A percentile compares a stretch with the other conserved stretches of the same genome.
phyloP scores from a whole-genome alignment of 1,140 invertebrate genomes.

The Apis laboriosa region DNA sequence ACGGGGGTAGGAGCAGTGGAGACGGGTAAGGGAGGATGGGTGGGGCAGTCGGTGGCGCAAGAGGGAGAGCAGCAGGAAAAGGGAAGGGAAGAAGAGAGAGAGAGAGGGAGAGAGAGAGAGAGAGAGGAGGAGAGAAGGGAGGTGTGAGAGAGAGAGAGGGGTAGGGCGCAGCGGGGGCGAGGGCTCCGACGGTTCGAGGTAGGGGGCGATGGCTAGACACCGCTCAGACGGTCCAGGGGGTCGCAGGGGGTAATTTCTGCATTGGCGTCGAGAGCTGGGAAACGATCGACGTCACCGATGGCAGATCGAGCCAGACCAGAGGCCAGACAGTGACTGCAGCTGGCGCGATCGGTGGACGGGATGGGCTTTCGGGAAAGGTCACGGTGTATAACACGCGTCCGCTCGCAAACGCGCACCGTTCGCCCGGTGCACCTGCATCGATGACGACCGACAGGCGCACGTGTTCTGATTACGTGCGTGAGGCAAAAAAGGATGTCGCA shows the following conservation, averaged over 20 bases:
- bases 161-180: slow-evolving; percentile 57
- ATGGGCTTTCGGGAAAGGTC: slow-evolving; percentile 52
- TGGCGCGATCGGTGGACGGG: slow-evolving; percentile 33
- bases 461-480: slow-evolving; percentile 59
- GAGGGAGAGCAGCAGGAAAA: slow-evolving; percentile 23
- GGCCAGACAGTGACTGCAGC: slow-evolving; percentile 30
- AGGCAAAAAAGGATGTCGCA: slow-evolving; percentile 50
- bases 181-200: slow-evolving; percentile 63
- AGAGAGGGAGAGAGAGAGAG: too few relatives aligned
- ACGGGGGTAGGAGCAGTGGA: slow-evolving; percentile 44
- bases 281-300: slow-evolving; percentile 30
- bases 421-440: slow-evolving; percentile 57
- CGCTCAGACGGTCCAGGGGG: slow-evolving; percentile 75
- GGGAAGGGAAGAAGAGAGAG: slow-evolving; percentile 10
- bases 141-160: slow-evolving; percentile 29
- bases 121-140: slow-evolving; percentile 22
- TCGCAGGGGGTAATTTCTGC: slow-evolving; percentile 71
- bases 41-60: slow-evolving; percentile 37
- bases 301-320: slow-evolving; percentile 32
- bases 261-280: slow-evolving; percentile 67
- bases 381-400: slow-evolving; percentile 6
- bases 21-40: slow-evolving; percentile 45
- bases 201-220: slow-evolving; percentile 75
- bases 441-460: slow-evolving; percentile 46
- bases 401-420: slow-evolving; percentile 14